Evolutionary conservation across 1,140 invertebrate species (phyloP).

Genomic region (Helicoverpa armigera): DNA sequence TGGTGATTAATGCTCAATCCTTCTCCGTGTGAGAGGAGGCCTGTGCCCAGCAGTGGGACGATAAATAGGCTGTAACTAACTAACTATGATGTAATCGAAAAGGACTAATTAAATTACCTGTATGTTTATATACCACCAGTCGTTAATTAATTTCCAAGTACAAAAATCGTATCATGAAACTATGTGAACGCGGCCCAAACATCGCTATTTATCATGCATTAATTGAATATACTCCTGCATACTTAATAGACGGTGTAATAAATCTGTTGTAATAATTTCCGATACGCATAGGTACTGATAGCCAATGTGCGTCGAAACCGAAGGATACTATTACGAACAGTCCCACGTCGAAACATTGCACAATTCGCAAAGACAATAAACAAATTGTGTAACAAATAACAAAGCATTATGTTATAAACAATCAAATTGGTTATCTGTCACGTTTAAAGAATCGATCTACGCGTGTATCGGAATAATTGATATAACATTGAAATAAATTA

Average conservation of each 20-base stretch:
- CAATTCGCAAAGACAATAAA: conserved; percentile 17
- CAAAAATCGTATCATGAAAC: too few relatives aligned
- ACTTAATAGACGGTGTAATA: conserved; percentile 26
- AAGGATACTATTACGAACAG: conserved; percentile 3
- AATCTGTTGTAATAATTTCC: conserved; percentile 33
- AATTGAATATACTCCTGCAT: conserved; percentile 33
- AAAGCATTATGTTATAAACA: conserved; percentile 27
- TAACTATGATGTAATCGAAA: too few relatives aligned
- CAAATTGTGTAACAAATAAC: not conserved
- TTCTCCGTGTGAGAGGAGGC: too few relatives aligned
- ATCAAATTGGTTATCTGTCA: conserved; percentile 12
- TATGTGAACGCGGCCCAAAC: conserved; percentile 6
- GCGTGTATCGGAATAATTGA: not conserved
- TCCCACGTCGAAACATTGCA: conserved; percentile 17
- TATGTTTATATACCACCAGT: too few relatives aligned
- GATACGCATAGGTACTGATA: conserved; percentile 33
- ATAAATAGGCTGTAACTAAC: too few relatives aligned
- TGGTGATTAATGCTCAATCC: too few relatives aligned
- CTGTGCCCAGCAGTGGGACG: too few relatives aligned
- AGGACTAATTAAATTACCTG: too few relatives aligned
- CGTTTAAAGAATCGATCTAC: conserved; percentile 3
- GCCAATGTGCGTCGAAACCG: conserved; percentile 8
- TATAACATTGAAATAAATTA: conserved; percentile 15
- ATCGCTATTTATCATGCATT: conserved; percentile 30
- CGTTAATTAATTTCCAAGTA: too few relatives aligned